These are phyloP conservation scores for Pygocentrus nattereri DNA, from an alignment of 2,797 vertebrate genomes.

Conservation along the genomic window DNA sequence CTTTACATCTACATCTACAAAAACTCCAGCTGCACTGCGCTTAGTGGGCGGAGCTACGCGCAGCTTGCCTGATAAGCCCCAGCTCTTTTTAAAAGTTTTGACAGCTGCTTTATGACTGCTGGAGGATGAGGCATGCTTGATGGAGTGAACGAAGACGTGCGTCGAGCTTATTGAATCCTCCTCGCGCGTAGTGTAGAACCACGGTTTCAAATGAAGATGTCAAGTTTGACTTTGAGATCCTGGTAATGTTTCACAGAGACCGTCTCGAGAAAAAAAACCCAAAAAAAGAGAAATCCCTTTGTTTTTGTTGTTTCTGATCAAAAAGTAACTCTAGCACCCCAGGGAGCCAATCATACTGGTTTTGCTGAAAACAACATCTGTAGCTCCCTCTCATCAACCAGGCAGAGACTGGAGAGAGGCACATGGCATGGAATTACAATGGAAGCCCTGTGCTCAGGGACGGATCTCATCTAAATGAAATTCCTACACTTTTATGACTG, in stretches of 20 bases:
- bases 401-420: conserved; percentile 22
- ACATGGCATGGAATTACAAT: conserved; percentile 6
- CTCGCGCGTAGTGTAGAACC: background rate
- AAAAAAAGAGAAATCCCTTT: conserved; percentile 33
- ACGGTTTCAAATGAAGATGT: conserved; percentile 31
- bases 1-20: background rate
- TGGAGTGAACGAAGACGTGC: background rate
- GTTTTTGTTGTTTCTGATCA: conserved; percentile 22
- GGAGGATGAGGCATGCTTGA: background rate
- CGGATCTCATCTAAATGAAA: conserved; percentile 23
- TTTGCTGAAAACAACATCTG: conserved; percentile 51
- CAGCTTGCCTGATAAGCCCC: too few species aligned
- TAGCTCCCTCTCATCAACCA: conserved; percentile 26
- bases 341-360: conserved; percentile 36
- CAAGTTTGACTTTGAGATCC: conserved; percentile 44
- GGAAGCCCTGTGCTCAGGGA: conserved; percentile 1
- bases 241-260: conserved; percentile 44
- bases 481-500: conserved; percentile 15
- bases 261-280: background rate
- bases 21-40: too few species aligned
- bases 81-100: background rate
- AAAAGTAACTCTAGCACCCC: conserved; percentile 15
- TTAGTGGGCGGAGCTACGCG: too few species aligned
- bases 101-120: conserved; percentile 12
- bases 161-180: background rate